Conservation (phyloP, 2,797 vertebrate genomes). For the Galago senegalensis region DNA sequence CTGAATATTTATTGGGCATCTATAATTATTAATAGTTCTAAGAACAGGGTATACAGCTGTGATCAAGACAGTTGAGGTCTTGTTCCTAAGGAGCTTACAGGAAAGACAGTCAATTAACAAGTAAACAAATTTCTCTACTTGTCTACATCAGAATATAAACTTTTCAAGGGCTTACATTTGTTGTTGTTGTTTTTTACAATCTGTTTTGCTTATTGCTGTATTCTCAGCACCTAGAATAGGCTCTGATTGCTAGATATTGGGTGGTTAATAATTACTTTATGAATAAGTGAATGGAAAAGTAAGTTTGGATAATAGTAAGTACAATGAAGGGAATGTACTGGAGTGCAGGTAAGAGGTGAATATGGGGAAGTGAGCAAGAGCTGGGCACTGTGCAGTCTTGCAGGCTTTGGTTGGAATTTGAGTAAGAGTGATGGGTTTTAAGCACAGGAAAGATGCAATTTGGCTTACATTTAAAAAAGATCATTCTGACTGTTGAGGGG, state of each 20-base stretch:
- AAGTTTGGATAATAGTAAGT: neutral
- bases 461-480: neutral
- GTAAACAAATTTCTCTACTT: neutral
- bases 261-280: neutral
- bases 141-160: neutral
- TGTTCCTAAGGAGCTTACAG: neutral
- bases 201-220: neutral
- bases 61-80: neutral
- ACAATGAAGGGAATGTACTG: neutral
- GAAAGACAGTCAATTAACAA: neutral
- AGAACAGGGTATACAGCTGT: neutral
- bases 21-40: neutral
- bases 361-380: neutral
- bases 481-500: neutral
- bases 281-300: neutral
- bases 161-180: neutral
- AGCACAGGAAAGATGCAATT: neutral
- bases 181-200: neutral
- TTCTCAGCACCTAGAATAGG: neutral
- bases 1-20: conserved; percentile 20
- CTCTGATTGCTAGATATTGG: neutral
- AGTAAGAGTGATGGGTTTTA: neutral
- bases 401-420: neutral
- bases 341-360: neutral
- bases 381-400: neutral